These are phyloP conservation scores for Ageneiosus marmoratus DNA, from an alignment of 2,113 vertebrate genomes.

Conservation along the genomic window DNA sequence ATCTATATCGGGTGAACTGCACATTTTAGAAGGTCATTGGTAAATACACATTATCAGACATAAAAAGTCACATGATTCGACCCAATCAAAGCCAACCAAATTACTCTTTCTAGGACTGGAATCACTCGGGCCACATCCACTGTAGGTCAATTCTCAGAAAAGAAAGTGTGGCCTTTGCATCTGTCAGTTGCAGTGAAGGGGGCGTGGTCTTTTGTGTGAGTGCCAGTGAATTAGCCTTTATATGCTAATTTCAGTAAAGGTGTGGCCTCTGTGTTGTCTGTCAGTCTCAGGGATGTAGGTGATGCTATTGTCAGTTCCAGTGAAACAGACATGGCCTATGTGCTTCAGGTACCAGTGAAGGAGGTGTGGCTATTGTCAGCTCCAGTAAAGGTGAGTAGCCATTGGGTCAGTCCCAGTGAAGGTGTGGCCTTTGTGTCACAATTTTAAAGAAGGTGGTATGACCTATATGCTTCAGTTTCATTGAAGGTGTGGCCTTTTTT, in stretches of 20 bases:
- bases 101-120: neutral
- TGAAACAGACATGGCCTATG: neutral
- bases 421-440: neutral
- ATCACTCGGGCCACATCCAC: neutral
- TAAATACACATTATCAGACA: neutral
- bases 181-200: neutral
- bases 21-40: neutral
- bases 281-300: too few relatives aligned
- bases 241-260: too few relatives aligned
- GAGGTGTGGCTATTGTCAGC: neutral
- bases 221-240: too few relatives aligned
- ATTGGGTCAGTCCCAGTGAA: neutral
- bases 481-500: neutral
- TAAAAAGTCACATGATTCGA: neutral
- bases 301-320: neutral
- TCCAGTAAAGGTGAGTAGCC: neutral
- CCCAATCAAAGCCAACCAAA: neutral
- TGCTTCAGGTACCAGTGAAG: neutral
- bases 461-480: too few relatives aligned
- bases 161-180: neutral
- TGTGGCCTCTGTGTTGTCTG: too few relatives aligned
- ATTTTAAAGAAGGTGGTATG: too few relatives aligned
- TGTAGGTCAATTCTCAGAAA: neutral
- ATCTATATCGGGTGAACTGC: slow-evolving; percentile 7
- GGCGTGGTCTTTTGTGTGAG: neutral